phyloP scores from a whole-genome alignment of 2,797 vertebrate species.

The Pseudochirops corinnae region DNA sequence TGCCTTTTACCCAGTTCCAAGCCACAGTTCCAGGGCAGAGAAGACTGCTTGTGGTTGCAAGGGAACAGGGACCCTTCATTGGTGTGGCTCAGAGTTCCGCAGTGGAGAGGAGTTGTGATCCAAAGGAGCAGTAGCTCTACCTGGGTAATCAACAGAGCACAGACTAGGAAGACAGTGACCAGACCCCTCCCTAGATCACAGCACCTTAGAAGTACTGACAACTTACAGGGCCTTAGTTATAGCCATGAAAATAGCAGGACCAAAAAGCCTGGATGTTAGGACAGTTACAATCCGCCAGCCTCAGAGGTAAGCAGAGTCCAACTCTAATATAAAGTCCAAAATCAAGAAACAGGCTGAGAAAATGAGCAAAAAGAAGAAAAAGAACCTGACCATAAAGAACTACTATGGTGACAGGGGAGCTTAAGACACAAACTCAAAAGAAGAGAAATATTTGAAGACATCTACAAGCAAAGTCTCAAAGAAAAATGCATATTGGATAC shows the following conservation, averaged over 20 bases:
- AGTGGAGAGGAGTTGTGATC: background rate
- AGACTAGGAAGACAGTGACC: background rate
- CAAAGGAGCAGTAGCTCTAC: background rate
- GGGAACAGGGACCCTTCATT: background rate
- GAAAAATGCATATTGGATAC: background rate
- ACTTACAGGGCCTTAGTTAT: background rate
- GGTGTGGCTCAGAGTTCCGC: background rate
- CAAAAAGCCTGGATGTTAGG: background rate
- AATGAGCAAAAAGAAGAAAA: background rate
- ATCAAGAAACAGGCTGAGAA: background rate
- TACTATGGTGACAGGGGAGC: background rate
- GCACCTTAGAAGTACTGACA: background rate
- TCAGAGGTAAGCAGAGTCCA: background rate
- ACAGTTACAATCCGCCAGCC: background rate
- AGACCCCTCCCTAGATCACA: background rate
- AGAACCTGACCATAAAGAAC: background rate
- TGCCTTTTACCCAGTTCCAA: no score
- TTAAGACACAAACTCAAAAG: background rate
- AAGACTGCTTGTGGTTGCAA: background rate
- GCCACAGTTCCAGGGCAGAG: no score
- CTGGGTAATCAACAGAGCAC: background rate
- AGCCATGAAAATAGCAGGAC: background rate
- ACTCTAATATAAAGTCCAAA: background rate
- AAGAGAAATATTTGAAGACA: background rate
- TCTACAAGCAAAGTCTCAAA: background rate